These are phyloP conservation scores for Phrynocephalus guinanensis DNA, from an alignment of 2,797 vertebrate genomes.

Conservation along the genomic window DNA sequence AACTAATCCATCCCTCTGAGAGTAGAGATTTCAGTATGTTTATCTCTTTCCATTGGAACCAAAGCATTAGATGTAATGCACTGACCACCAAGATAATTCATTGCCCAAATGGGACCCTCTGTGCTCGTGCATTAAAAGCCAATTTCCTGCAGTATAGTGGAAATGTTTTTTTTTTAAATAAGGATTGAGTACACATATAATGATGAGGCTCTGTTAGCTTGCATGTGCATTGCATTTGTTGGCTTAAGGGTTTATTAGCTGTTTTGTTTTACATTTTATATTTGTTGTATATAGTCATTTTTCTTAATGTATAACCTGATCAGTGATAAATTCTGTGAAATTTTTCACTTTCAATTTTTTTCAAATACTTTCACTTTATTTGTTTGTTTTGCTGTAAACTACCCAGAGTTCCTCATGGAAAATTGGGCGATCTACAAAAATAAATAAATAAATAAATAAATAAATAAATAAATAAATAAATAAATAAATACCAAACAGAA, in stretches of 20 bases:
- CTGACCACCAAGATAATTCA: slow-evolving; percentile 13
- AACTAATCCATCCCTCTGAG: background rate
- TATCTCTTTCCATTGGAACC: background rate
- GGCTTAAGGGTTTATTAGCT: background rate
- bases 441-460: too few relatives aligned
- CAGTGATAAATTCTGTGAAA: background rate
- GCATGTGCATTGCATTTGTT: background rate
- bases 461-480: too few relatives aligned
- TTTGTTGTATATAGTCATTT: background rate
- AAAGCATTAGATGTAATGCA: slow-evolving; percentile 5
- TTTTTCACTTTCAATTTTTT: too few relatives aligned
- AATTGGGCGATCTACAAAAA: too few relatives aligned
- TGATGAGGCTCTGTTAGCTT: background rate
- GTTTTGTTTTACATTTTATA: background rate
- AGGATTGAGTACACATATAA: background rate
- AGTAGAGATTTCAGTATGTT: background rate
- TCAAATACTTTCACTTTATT: too few relatives aligned
- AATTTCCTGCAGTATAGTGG: background rate
- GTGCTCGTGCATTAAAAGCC: slow-evolving; percentile 11
- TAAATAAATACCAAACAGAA: background rate
- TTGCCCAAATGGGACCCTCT: background rate
- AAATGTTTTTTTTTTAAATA: background rate
- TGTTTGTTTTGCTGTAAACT: too few relatives aligned
- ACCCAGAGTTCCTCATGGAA: too few relatives aligned
- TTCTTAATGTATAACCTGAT: background rate